Conservation (phyloP, 2,888 invertebrate species). For the Griposia aprilina region DNA sequence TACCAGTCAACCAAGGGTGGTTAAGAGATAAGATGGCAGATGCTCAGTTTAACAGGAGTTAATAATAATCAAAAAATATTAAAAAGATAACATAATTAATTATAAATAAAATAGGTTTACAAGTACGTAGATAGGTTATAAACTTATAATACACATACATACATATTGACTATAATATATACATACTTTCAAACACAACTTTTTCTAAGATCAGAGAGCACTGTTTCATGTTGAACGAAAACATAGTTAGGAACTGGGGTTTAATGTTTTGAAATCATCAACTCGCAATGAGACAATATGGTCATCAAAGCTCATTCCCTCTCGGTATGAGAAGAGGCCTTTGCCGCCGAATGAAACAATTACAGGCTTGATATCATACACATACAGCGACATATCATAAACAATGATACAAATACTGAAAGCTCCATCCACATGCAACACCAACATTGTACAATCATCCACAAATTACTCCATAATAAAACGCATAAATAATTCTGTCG, state of each 20-base stretch:
- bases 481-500: constrained; percentile 60
- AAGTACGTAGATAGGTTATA: too few relatives aligned
- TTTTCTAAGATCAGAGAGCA: background rate
- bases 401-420: constrained; percentile 45
- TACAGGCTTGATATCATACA: background rate
- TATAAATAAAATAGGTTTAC: too few relatives aligned
- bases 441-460: constrained; percentile 49
- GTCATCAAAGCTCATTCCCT: background rate
- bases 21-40: too few relatives aligned
- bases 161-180: too few relatives aligned
- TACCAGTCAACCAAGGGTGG: too few relatives aligned
- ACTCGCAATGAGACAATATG: background rate
- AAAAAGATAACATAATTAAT: too few relatives aligned
- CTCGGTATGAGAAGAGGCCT: background rate
- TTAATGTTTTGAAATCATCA: background rate
- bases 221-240: background rate
- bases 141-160: too few relatives aligned
- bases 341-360: background rate
- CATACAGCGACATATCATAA: constrained; percentile 1
- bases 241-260: background rate
- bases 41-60: too few relatives aligned
- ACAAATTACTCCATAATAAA: constrained; percentile 61
- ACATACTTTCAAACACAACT: background rate
- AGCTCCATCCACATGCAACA: constrained; percentile 30
- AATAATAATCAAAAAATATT: too few relatives aligned